Percentiles rank a stretch among this genome's conserved stretches.
Conservation (phyloP, 2,888 invertebrate species). For the Rapana venosa region DNA sequence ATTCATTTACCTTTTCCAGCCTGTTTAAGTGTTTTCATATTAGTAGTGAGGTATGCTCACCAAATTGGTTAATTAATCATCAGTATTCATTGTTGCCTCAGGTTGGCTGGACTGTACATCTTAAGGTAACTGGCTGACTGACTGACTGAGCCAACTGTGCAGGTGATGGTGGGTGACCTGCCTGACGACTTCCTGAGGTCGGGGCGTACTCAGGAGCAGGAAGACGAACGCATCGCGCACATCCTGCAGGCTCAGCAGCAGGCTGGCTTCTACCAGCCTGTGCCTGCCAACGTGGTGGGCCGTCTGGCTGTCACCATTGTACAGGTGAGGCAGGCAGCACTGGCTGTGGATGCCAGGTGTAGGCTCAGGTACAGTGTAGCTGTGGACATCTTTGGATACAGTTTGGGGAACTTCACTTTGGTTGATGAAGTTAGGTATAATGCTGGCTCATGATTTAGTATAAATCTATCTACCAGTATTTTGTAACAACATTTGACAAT, state of each 20-base stretch:
- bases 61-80: not conserved
- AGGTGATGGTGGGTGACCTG: constrained; percentile 87
- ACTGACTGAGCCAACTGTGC: not conserved
- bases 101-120: not conserved
- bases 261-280: constrained; percentile 66
- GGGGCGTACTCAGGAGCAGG: constrained; percentile 82
- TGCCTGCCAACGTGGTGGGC: constrained; percentile 81
- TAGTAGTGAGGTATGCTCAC: not conserved
- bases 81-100: not conserved
- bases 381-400: no score
- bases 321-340: constrained; percentile 81
- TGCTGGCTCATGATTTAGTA: no score
- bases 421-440: no score
- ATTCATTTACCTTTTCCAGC: no score
- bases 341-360: no score
- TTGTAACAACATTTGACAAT: no score
- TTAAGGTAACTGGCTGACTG: no score
- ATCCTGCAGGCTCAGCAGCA: constrained; percentile 78
- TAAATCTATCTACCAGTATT: no score
- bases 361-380: no score
- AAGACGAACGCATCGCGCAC: constrained; percentile 86
- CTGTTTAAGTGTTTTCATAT: no score
- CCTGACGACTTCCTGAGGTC: constrained; percentile 87
- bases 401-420: no score
- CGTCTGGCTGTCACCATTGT: constrained; percentile 90